Percentiles rank a stretch among this genome's conserved stretches.
Evolutionary conservation across 2,113 vertebrate species (phyloP).

Genomic region (Bujurquina vittata): DNA sequence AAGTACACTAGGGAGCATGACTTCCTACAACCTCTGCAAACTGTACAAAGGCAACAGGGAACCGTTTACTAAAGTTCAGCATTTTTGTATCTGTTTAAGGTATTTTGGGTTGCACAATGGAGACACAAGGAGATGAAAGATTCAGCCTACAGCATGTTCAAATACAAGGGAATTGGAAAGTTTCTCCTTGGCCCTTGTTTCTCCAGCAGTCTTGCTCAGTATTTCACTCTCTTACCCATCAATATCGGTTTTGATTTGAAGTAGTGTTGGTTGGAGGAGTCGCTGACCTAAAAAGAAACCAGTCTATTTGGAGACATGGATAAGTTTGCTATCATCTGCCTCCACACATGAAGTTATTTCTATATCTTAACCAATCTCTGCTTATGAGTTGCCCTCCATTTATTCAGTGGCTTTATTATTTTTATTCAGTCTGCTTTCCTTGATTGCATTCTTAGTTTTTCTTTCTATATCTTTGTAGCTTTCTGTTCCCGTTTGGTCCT

Average conservation of each 20-base stretch:
- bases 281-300: constrained; percentile 46
- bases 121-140: constrained; percentile 39
- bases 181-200: constrained; percentile 17
- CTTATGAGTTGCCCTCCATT: constrained; percentile 17
- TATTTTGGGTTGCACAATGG: constrained; percentile 24
- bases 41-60: constrained; percentile 30
- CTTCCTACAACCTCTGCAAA: constrained; percentile 12
- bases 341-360: constrained; percentile 48
- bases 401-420: constrained; percentile 10
- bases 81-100: constrained; percentile 38
- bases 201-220: constrained; percentile 2
- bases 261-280: constrained; percentile 31
- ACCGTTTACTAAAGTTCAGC: constrained; percentile 24
- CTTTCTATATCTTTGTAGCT: constrained; percentile 15
- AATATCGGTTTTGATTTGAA: constrained; percentile 52
- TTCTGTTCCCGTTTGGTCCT: constrained; percentile 18
- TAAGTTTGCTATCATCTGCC: constrained; percentile 53
- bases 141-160: constrained; percentile 39
- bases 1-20: not conserved
- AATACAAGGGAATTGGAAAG: constrained; percentile 33
- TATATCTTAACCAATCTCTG: constrained; percentile 30
- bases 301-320: constrained; percentile 27
- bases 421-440: constrained; percentile 28
- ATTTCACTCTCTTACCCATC: constrained; percentile 24
- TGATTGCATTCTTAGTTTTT: constrained; percentile 41